Evolutionary conservation across 2,888 invertebrate genomes (phyloP).

Genomic region (Charanyca ferruginea): DNA sequence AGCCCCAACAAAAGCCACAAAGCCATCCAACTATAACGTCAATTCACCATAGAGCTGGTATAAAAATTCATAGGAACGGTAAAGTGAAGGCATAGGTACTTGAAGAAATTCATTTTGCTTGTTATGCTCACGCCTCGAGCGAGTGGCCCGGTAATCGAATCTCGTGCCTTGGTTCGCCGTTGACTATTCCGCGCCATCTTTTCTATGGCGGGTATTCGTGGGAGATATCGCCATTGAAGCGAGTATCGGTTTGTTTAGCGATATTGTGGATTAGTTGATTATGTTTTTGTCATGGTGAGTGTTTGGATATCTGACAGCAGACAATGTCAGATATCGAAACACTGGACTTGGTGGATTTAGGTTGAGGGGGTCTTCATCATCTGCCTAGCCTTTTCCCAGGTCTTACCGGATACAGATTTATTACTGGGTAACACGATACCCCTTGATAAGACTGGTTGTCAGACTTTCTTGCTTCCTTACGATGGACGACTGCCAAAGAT

Average conservation of each 20-base stretch:
- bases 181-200: conserved; percentile 40
- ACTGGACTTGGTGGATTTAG: too few relatives aligned
- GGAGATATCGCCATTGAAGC: not conserved
- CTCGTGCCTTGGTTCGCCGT: conserved; percentile 52
- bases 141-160: conserved; percentile 77
- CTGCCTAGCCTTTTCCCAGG: too few relatives aligned
- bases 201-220: conserved; percentile 35
- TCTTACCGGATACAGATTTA: too few relatives aligned
- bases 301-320: too few relatives aligned
- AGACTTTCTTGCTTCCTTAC: too few relatives aligned
- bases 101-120: conserved; percentile 79
- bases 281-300: too few relatives aligned
- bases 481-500: too few relatives aligned
- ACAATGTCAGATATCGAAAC: too few relatives aligned
- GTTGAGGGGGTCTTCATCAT: too few relatives aligned
- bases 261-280: too few relatives aligned
- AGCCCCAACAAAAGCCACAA: not conserved
- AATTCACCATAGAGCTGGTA: conserved; percentile 38
- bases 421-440: too few relatives aligned
- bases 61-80: conserved; percentile 65
- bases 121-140: conserved; percentile 74
- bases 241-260: conserved; percentile 14
- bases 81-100: conserved; percentile 63
- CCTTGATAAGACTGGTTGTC: too few relatives aligned
- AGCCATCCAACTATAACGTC: conserved; percentile 29